Conservation (phyloP, 2,113 vertebrate genomes). For the Nestor notabilis region DNA sequence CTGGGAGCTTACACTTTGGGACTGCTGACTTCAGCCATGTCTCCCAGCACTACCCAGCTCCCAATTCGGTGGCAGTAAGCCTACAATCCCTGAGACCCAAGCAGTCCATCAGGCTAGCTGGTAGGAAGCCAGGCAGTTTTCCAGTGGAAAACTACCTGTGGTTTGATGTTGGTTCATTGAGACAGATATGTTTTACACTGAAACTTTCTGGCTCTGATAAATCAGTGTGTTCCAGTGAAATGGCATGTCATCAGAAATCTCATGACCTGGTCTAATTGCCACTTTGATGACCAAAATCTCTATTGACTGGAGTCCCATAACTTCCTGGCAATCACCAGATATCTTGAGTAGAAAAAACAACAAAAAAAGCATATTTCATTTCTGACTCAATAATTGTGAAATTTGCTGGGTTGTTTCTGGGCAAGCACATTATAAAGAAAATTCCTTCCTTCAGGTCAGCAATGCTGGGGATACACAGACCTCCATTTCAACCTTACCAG, state of each 20-base stretch:
- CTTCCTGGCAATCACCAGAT: background rate
- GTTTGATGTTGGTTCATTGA: background rate
- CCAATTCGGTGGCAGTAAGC: background rate
- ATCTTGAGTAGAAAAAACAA: background rate
- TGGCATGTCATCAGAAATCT: background rate
- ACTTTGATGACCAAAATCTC: slow-evolving; percentile 14
- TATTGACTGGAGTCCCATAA: background rate
- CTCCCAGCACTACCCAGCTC: background rate
- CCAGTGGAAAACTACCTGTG: slow-evolving; percentile 24
- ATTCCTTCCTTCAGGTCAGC: background rate
- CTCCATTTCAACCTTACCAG: background rate
- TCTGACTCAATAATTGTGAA: background rate
- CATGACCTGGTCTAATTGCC: background rate
- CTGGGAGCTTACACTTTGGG: background rate
- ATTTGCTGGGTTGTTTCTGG: background rate
- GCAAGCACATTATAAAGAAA: background rate
- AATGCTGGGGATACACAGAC: background rate
- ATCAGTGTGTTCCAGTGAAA: background rate
- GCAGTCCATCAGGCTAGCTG: slow-evolving; percentile 25
- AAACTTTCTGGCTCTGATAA: background rate
- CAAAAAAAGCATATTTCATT: background rate
- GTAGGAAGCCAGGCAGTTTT: slow-evolving; percentile 19
- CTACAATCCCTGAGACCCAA: background rate
- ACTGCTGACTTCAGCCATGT: background rate
- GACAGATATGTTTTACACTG: background rate